Evolutionary conservation across 1,140 invertebrate species (phyloP).

Genomic region (Brevipalpus yothersi): DNA sequence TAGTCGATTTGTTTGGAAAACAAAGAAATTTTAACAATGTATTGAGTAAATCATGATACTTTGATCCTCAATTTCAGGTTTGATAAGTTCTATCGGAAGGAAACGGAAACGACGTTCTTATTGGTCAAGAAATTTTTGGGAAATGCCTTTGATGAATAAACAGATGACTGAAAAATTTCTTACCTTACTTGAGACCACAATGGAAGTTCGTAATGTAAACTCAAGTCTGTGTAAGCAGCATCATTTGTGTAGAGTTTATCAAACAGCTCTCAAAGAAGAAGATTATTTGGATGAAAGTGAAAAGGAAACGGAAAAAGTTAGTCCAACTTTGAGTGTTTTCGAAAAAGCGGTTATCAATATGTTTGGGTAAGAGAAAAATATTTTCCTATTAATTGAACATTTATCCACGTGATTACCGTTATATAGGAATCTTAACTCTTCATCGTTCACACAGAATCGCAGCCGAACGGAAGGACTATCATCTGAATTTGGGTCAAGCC

Average conservation of each 20-base stretch:
- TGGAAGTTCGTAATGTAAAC: conserved; percentile 3
- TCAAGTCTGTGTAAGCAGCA: conserved; percentile 2
- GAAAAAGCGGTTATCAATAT: conserved; percentile 7
- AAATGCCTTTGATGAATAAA: conserved; percentile 5
- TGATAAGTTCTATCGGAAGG: neutral
- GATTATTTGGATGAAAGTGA: neutral
- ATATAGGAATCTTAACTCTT: neutral
- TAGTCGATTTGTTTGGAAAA: neutral
- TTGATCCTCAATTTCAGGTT: neutral
- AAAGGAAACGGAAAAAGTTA: neutral
- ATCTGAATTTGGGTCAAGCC: conserved; percentile 3
- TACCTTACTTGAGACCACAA: conserved; percentile 3
- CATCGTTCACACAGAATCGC: conserved; percentile 1
- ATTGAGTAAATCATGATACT: neutral
- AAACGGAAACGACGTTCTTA: neutral
- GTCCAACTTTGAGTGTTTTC: neutral
- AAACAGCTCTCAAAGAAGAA: neutral
- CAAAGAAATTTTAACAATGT: neutral
- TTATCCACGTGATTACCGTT: neutral
- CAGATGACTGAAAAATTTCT: conserved; percentile 3
- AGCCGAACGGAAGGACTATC: conserved; percentile 5
- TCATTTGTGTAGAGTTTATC: conserved; percentile 8
- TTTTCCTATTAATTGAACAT: neutral
- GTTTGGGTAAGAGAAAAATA: conserved; percentile 3
- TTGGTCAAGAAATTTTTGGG: neutral